A percentile compares a stretch with the other conserved stretches of the same genome.
Conservation (phyloP, 2,113 vertebrate species). For the Xerus inauris region DNA sequence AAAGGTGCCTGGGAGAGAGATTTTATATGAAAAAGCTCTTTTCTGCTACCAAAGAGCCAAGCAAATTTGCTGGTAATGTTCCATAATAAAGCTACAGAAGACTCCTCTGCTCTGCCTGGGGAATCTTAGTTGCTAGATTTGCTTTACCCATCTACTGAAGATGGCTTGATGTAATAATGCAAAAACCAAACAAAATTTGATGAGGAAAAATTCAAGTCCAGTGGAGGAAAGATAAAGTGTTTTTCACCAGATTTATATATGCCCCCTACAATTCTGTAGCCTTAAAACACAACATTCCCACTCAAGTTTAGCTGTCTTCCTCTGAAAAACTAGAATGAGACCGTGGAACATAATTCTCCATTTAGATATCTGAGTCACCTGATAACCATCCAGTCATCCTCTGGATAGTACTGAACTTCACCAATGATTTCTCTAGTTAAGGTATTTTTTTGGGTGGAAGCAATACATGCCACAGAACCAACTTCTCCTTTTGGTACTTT, state of each 20-base stretch:
- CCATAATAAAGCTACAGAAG: background rate
- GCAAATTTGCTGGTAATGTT: background rate
- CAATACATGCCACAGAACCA: background rate
- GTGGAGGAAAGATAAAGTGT: background rate
- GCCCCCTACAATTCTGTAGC: background rate
- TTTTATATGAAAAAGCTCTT: background rate
- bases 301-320: background rate
- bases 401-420: background rate
- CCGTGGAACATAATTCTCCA: fast-evolving
- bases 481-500: background rate
- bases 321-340: background rate
- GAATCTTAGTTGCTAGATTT: background rate
- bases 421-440: background rate
- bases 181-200: background rate
- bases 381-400: background rate
- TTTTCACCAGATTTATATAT: background rate
- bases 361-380: fast-evolving
- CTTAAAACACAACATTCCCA: background rate
- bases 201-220: background rate
- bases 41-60: background rate
- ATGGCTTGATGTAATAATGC: background rate
- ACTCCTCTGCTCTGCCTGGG: background rate
- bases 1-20: background rate
- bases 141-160: background rate
- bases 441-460: background rate